Percentiles rank a stretch among this genome's conserved stretches.
These are phyloP conservation scores for Tachina lurida DNA, from an alignment of 2,888 invertebrate species.

Conservation along the genomic window DNA sequence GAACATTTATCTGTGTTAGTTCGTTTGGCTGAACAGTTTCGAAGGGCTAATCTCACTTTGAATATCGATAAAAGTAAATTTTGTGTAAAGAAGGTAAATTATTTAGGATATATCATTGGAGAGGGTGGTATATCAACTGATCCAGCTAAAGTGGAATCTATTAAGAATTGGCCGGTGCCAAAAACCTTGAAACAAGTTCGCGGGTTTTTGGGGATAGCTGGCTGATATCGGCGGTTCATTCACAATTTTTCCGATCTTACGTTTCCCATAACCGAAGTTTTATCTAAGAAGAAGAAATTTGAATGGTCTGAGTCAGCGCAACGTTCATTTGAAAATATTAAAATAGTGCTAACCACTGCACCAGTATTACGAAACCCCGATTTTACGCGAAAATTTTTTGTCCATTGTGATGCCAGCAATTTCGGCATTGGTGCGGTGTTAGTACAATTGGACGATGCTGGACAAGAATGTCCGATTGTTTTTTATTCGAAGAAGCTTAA, in stretches of 20 bases:
- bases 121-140: no score
- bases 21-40: background rate
- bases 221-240: background rate
- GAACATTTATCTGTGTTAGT: background rate
- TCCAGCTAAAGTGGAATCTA: background rate
- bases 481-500: no score
- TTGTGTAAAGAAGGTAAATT: background rate
- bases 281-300: background rate
- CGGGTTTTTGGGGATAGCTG: background rate
- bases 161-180: background rate
- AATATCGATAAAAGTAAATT: constrained; percentile 3
- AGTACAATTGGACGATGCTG: background rate
- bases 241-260: no score
- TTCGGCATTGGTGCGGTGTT: constrained; percentile 14
- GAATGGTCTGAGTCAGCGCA: background rate
- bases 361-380: constrained; percentile 5
- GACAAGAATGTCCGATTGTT: background rate
- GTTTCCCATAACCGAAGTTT: background rate
- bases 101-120: no score
- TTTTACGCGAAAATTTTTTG: background rate
- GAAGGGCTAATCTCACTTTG: background rate
- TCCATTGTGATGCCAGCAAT: background rate
- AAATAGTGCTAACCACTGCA: background rate
- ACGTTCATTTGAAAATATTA: background rate
- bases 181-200: background rate